Conservation (phyloP, 2,797 vertebrate species). For the Rhinichthys osculus region DNA sequence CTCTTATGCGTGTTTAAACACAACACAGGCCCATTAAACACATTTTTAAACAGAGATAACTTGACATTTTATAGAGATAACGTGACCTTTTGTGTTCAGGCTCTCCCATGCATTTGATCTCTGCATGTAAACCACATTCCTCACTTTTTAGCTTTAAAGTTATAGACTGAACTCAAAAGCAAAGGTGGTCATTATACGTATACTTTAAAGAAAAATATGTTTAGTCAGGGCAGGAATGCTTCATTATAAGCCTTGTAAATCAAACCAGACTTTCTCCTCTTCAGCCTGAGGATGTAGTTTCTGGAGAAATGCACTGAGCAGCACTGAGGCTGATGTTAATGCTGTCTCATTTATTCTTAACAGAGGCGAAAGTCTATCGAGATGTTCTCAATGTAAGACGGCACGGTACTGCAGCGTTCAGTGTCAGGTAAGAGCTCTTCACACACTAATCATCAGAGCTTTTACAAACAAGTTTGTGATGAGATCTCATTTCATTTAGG, state of each 20-base stretch:
- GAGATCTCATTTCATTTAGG: background rate
- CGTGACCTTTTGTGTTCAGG: background rate
- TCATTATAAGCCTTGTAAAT: slow-evolving; percentile 22
- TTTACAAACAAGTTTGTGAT: background rate
- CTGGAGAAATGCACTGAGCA: slow-evolving; percentile 17
- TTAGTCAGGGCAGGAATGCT: slow-evolving; percentile 13
- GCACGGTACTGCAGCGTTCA: slow-evolving; percentile 87
- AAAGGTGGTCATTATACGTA: slow-evolving; percentile 22
- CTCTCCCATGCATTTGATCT: background rate
- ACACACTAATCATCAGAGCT: slow-evolving; percentile 15
- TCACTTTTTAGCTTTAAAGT: background rate
- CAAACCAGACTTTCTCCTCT: slow-evolving; percentile 33
- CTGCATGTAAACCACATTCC: slow-evolving; percentile 6
- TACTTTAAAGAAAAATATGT: slow-evolving; percentile 20
- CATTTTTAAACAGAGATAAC: background rate
- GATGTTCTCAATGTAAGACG: slow-evolving; percentile 91
- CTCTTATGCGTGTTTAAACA: background rate
- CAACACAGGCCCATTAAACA: background rate
- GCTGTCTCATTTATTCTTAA: slow-evolving; percentile 58
- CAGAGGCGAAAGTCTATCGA: slow-evolving; percentile 83
- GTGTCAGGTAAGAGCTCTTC: slow-evolving; percentile 87
- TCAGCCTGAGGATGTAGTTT: slow-evolving; percentile 1
- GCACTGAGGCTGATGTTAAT: background rate
- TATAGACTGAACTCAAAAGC: background rate
- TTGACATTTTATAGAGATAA: background rate